These are phyloP conservation scores for Dendroctonus valens DNA, from an alignment of 1,140 invertebrate genomes.

Conservation along the genomic window DNA sequence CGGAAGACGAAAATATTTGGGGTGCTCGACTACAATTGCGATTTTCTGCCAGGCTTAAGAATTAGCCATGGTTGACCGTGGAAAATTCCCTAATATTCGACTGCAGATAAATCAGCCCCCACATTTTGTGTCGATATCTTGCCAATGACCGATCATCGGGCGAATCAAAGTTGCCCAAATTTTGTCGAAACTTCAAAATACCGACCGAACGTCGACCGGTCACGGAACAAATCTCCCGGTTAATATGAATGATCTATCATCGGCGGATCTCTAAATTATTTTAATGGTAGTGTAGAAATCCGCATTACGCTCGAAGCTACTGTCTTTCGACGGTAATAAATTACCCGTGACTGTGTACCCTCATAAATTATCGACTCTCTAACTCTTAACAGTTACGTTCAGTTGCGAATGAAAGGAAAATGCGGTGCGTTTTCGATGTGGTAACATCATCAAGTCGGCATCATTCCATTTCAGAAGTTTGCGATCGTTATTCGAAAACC, in stretches of 20 bases:
- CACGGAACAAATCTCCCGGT: no score
- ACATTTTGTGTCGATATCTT: no score
- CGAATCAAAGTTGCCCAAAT: no score
- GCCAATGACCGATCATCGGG: no score
- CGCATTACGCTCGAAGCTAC: slow-evolving; percentile 30
- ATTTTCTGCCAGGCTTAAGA: slow-evolving; percentile 27
- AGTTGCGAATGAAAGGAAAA: no score
- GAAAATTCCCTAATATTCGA: slow-evolving; percentile 32
- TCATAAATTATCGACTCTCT: slow-evolving; percentile 24
- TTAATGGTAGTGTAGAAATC: slow-evolving; percentile 24
- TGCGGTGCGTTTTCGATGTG: no score
- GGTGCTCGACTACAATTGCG: slow-evolving; percentile 27
- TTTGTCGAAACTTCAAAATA: no score
- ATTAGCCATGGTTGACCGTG: slow-evolving; percentile 32
- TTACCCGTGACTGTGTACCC: slow-evolving; percentile 8
- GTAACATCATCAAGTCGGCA: no score
- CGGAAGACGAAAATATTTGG: slow-evolving; percentile 33
- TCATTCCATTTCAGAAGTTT: no score
- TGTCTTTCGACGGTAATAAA: slow-evolving; percentile 29
- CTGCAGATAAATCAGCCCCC: slow-evolving; percentile 6
- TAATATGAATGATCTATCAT: slow-evolving; percentile 19
- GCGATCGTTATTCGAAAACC: no score
- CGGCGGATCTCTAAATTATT: slow-evolving; percentile 22
- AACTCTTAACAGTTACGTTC: no score
- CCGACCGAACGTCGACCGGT: no score